Percentiles rank a stretch among this genome's conserved stretches.
Conservation (phyloP, 2,113 vertebrate species). For the Leucopsar rothschildi region DNA sequence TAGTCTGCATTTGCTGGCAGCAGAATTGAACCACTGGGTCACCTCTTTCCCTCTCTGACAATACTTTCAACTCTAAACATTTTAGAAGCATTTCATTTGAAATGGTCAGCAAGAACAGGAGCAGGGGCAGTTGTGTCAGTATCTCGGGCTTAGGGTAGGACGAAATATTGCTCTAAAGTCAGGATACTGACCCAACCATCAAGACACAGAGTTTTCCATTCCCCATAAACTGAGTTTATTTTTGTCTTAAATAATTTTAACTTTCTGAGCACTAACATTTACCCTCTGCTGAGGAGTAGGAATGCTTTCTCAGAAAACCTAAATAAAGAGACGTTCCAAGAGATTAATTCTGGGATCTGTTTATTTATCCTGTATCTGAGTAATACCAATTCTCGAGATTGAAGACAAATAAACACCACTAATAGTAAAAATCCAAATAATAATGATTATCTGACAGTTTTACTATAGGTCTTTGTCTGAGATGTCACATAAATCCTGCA, state of each 20-base stretch:
- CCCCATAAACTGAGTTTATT: slow-evolving; percentile 18
- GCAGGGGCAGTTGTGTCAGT: background rate
- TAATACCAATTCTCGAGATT: background rate
- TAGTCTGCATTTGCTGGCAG: background rate
- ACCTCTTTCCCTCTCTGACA: background rate
- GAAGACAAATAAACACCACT: background rate
- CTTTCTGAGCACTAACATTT: slow-evolving; percentile 12
- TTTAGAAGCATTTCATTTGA: background rate
- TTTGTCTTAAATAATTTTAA: slow-evolving; percentile 42
- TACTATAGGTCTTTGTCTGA: background rate
- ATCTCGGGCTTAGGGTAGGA: background rate
- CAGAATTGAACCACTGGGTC: background rate
- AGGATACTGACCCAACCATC: background rate
- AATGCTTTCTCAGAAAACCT: slow-evolving; percentile 22
- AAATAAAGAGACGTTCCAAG: slow-evolving; percentile 20
- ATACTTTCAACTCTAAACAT: background rate
- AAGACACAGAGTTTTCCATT: background rate
- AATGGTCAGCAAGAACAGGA: background rate
- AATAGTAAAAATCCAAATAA: slow-evolving; percentile 34
- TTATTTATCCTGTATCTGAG: background rate
- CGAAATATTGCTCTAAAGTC: background rate
- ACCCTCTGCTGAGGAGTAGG: slow-evolving; percentile 12
- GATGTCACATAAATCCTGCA: background rate
- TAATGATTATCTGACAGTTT: background rate
- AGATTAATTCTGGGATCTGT: background rate